These are phyloP conservation scores for Karalla daura DNA, from an alignment of 2,797 vertebrate species.

Conservation along the genomic window DNA sequence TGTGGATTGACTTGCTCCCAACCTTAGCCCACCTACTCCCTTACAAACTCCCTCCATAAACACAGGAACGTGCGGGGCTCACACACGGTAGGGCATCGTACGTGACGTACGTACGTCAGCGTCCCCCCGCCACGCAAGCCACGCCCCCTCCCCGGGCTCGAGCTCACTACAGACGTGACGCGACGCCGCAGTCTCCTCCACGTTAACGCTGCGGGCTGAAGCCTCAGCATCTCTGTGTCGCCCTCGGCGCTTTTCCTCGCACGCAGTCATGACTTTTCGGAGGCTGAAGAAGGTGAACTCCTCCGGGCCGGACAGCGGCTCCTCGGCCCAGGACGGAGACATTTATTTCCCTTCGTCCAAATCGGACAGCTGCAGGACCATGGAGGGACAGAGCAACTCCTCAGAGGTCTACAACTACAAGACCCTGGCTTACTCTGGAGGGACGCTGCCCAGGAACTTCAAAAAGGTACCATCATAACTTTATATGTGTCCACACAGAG, in stretches of 20 bases:
- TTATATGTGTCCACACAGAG: no score
- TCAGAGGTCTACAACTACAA: conserved; percentile 86
- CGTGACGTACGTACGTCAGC: conserved; percentile 40
- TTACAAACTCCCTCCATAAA: neutral
- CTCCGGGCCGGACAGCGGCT: conserved; percentile 78
- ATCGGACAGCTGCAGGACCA: conserved; percentile 83
- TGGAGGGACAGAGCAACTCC: conserved; percentile 70
- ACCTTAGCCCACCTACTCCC: no score
- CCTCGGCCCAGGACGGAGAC: conserved; percentile 68
- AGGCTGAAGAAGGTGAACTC: conserved; percentile 87
- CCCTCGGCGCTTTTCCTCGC: neutral
- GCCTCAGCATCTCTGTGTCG: conserved; percentile 26
- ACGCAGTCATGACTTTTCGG: conserved; percentile 88
- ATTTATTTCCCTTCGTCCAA: conserved; percentile 87
- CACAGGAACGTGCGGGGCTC: neutral
- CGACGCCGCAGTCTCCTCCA: conserved; percentile 18
- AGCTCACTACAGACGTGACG: conserved; percentile 24
- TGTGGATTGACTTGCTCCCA: no score
- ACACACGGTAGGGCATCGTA: no score
- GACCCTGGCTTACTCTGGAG: conserved; percentile 91
- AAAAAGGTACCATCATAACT: no score
- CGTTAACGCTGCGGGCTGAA: conserved; percentile 27
- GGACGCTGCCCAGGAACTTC: conserved; percentile 90
- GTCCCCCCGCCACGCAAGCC: conserved; percentile 15
- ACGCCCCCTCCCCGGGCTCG: conserved; percentile 49